phyloP scores from a whole-genome alignment of 2,113 vertebrate species.

The Phylloscopus trochiloides region DNA sequence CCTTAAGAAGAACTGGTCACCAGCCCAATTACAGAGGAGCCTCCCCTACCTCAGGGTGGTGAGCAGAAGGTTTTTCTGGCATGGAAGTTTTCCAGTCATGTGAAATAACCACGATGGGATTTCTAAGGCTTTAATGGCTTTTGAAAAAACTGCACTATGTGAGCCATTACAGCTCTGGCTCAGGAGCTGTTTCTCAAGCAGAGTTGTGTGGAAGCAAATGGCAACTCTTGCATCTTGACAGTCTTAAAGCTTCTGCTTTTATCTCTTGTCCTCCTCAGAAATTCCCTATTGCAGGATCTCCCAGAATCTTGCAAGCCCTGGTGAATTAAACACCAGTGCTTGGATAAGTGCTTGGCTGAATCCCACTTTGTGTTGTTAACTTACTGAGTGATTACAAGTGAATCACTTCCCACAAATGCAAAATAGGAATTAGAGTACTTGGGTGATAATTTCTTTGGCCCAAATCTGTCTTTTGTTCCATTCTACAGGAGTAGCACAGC shows the following conservation, averaged over 20 bases:
- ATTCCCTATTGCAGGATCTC: not conserved
- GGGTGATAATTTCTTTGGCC: not conserved
- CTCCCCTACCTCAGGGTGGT: not conserved
- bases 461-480: not conserved
- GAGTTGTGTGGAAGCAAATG: not conserved
- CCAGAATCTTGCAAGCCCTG: not conserved
- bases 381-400: not conserved
- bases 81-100: not conserved
- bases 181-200: not conserved
- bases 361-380: not conserved
- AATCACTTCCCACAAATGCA: not conserved
- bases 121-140: slow-evolving; percentile 9
- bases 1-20: not conserved
- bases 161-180: not conserved
- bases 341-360: not conserved
- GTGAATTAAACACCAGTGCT: not conserved
- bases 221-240: not conserved
- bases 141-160: not conserved
- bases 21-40: not conserved
- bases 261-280: not conserved
- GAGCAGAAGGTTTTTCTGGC: not conserved
- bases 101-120: not conserved
- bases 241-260: not conserved
- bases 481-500: not conserved
- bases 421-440: not conserved